Conservation (phyloP, 2,888 invertebrate species). For the Drosophila austrosaltans region DNA sequence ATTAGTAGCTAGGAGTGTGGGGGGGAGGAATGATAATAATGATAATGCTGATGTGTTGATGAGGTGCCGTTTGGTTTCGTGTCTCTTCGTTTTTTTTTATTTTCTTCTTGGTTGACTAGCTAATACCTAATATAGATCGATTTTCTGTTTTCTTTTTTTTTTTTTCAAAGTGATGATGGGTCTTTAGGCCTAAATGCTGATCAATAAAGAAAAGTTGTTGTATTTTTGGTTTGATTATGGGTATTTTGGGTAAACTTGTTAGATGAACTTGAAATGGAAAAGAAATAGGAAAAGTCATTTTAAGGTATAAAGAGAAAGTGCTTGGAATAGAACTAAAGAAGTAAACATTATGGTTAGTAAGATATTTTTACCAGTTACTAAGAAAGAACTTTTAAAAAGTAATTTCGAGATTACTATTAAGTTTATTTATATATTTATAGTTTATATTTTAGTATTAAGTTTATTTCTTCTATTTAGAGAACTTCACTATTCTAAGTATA, state of each 20-base stretch:
- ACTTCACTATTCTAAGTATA: no score
- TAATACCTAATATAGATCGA: conserved; percentile 56
- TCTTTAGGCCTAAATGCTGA: conserved; percentile 41
- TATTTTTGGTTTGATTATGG: conserved; percentile 6
- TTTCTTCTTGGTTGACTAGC: background rate
- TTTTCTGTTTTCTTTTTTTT: conserved; percentile 41
- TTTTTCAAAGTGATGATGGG: conserved; percentile 45
- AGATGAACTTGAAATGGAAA: conserved; percentile 6
- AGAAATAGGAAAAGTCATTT: background rate
- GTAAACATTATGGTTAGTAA: no score
- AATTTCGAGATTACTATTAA: no score
- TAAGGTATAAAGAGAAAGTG: background rate
- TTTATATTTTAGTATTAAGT: no score
- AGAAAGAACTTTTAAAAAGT: no score
- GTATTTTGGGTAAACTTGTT: background rate
- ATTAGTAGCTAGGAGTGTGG: conserved; percentile 29
- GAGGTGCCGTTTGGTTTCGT: conserved; percentile 71
- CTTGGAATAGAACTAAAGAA: background rate
- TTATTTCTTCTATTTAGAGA: no score
- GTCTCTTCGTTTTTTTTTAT: background rate
- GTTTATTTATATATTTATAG: no score
- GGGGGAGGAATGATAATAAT: conserved; percentile 44
- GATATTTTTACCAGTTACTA: no score
- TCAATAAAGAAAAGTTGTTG: conserved; percentile 45
- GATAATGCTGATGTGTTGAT: conserved; percentile 77